phyloP scores from a whole-genome alignment of 1,140 invertebrate genomes.

The Oscheius sp. region DNA sequence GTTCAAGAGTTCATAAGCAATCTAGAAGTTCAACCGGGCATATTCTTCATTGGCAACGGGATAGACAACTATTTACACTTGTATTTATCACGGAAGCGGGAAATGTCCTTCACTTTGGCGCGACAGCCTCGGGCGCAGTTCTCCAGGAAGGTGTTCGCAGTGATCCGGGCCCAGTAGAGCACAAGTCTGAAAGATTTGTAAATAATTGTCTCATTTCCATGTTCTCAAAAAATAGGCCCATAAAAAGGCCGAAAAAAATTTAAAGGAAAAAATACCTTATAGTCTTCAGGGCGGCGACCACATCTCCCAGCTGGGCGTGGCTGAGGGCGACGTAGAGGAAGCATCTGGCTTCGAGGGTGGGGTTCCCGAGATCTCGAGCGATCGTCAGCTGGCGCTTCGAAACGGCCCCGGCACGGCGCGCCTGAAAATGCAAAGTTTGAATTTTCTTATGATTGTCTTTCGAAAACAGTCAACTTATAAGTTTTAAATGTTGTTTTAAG shows the following conservation, averaged over 20 bases:
- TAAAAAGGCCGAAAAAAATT: background rate
- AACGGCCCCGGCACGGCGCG: background rate
- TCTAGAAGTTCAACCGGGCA: background rate
- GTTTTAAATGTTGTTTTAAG: too few species aligned
- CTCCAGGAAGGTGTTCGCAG: background rate
- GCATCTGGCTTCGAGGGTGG: slow-evolving; percentile 4
- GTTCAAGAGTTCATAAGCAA: background rate
- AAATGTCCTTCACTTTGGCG: background rate
- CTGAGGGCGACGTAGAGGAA: slow-evolving; percentile 22
- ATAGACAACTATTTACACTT: background rate
- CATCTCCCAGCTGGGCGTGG: slow-evolving; percentile 16
- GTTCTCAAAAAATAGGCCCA: background rate
- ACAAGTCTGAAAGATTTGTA: background rate
- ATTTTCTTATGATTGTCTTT: too few species aligned
- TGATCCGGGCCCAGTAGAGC: background rate
- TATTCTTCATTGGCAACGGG: background rate
- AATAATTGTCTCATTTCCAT: too few species aligned
- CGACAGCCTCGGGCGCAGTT: background rate
- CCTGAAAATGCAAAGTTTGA: slow-evolving; percentile 5
- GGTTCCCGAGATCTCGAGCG: slow-evolving; percentile 11
- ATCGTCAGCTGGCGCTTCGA: slow-evolving; percentile 6
- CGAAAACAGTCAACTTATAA: too few species aligned
- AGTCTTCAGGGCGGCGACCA: slow-evolving; percentile 1
- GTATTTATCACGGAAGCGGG: background rate
- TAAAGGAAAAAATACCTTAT: background rate